Percentiles rank a stretch among this genome's conserved stretches.
phyloP scores from a whole-genome alignment of 2,113 vertebrate genomes.

The Tiliqua scincoides region DNA sequence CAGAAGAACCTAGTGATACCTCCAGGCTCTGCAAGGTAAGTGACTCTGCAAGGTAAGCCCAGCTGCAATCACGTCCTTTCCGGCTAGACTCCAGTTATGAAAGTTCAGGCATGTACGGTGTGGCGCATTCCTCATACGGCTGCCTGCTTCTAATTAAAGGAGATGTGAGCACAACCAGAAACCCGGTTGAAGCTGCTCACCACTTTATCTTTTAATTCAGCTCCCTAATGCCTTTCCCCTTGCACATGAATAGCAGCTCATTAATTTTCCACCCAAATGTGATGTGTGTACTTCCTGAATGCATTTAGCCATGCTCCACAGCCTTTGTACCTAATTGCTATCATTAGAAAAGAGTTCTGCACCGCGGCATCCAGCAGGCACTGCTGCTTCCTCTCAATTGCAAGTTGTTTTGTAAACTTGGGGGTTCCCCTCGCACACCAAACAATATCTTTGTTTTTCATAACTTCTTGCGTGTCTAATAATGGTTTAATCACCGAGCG shows the following conservation, averaged over 20 bases:
- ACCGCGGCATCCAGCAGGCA: conserved; percentile 13
- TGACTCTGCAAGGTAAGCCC: not conserved
- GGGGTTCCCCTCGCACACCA: not conserved
- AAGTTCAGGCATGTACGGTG: conserved; percentile 23
- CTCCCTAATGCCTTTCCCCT: conserved; percentile 22
- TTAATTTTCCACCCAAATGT: conserved; percentile 37
- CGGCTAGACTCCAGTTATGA: conserved; percentile 50
- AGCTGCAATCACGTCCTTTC: conserved; percentile 10
- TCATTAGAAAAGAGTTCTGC: conserved; percentile 33
- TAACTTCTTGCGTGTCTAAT: not conserved
- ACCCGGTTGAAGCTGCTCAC: conserved; percentile 22
- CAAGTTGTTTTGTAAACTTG: not conserved
- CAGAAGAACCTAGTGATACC: conserved; percentile 19
- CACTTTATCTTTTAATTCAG: conserved; percentile 35
- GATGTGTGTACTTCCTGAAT: conserved; percentile 28
- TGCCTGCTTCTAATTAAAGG: conserved; percentile 63
- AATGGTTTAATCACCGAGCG: not conserved
- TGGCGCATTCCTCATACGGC: conserved; percentile 36
- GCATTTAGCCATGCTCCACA: conserved; percentile 32
- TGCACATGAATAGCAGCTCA: not conserved
- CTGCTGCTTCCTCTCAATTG: conserved; percentile 2
- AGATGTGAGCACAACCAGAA: conserved; percentile 10
- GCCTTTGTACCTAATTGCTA: conserved; percentile 25
- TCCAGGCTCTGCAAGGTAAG: conserved; percentile 50
- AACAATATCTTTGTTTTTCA: not conserved